Evolutionary conservation across 2,797 vertebrate species (phyloP).

Genomic region (Syndactyla subalaris): DNA sequence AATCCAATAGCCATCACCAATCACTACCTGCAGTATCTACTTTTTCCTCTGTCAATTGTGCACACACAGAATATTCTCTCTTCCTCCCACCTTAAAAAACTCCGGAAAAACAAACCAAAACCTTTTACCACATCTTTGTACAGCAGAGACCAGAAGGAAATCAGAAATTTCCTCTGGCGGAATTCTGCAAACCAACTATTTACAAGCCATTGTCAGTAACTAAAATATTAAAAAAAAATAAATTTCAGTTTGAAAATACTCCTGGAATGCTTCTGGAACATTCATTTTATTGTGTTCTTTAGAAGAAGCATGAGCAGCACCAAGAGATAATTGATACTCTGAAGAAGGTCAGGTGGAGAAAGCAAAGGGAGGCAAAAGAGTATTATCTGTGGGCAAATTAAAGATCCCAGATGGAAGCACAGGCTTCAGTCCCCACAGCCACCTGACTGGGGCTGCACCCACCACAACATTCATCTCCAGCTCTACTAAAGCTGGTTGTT

Average conservation of each 20-base stretch:
- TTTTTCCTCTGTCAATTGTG: background rate
- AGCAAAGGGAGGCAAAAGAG: background rate
- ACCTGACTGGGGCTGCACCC: background rate
- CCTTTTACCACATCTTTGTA: slow-evolving; percentile 7
- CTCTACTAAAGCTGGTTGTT: background rate
- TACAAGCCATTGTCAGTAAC: background rate
- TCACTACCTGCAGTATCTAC: background rate
- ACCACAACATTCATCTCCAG: background rate
- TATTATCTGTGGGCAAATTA: fast-evolving
- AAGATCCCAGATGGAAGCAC: background rate
- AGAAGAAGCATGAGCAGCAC: background rate
- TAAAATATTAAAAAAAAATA: too few species aligned
- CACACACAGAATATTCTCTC: background rate
- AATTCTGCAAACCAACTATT: background rate
- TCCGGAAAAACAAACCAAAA: background rate
- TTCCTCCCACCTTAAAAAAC: background rate
- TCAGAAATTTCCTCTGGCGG: slow-evolving; percentile 24
- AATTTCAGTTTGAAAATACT: background rate
- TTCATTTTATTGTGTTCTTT: fast-evolving
- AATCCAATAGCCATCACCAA: background rate
- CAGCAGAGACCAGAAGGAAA: slow-evolving; percentile 41
- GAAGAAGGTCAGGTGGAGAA: background rate
- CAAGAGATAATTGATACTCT: fast-evolving
- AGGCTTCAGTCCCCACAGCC: background rate
- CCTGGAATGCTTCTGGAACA: fast-evolving